Evolutionary conservation across 2,797 vertebrate species (phyloP).

Genomic region (Xiphorhynchus erythropygius): DNA sequence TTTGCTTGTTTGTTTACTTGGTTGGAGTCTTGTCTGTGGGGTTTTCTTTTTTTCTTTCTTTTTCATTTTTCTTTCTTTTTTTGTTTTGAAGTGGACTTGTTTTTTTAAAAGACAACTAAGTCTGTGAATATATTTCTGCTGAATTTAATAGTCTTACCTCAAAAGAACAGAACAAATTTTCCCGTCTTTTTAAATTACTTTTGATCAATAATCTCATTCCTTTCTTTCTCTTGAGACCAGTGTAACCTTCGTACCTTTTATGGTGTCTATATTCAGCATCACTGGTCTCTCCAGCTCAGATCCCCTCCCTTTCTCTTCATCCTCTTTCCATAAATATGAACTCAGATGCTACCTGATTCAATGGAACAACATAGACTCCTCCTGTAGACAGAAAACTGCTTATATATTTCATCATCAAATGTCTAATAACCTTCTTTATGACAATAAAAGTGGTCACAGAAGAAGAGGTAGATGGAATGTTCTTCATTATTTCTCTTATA

Average conservation of each 20-base stretch:
- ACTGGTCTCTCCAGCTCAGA: background rate
- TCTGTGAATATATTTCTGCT: background rate
- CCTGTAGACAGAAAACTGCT: background rate
- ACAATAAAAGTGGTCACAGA: background rate
- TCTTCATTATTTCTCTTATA: background rate
- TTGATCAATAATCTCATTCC: background rate
- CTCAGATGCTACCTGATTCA: background rate
- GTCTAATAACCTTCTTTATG: background rate
- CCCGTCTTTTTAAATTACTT: background rate
- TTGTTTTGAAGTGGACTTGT: fast-evolving
- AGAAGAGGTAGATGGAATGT: background rate
- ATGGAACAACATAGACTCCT: background rate
- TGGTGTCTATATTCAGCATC: background rate
- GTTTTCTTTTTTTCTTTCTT: too few species aligned
- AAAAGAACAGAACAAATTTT: background rate
- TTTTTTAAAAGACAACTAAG: background rate
- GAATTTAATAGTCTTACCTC: background rate
- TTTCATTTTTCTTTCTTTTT: background rate
- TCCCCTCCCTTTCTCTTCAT: background rate
- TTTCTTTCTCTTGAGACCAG: background rate
- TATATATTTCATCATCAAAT: background rate
- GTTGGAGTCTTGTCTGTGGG: background rate
- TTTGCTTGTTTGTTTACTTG: background rate
- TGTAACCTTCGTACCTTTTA: background rate
- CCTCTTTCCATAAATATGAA: background rate